Evolutionary conservation across 2,113 vertebrate genomes (phyloP), one percentile per base, ranked within the genome.

Genomic region (Hemiscyllium ocellatum): DNA sequence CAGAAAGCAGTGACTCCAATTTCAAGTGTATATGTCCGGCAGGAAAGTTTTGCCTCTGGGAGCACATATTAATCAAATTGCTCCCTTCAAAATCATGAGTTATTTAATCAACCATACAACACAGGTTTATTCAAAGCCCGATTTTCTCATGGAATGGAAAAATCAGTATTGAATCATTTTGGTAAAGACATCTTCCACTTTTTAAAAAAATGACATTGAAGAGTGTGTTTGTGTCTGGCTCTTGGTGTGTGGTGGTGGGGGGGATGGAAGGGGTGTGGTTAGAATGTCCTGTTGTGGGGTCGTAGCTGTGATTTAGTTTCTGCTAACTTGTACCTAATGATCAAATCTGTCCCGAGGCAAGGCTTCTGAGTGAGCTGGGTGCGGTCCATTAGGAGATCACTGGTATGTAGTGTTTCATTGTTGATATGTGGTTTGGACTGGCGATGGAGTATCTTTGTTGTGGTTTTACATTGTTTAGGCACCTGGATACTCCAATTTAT

Each of bases 381-480:
- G 94, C 26, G 94, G 94, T 95, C 94, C 94, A 95, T 95, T 95
- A 95, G 94, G 68, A 72, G 94, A 95, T 70, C 68, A 95, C 94
- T 72, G 94, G 94, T 95, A 95, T 95, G 94, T 72, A 50, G 68
- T 72, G 69, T n/a, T 69, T 95, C 47, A 72, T 52, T 70, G 66
- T 72, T 95, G 94, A 72, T 95, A 52, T 70, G 66, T 47, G 3
- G 94, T 42, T 70, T 50, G 69, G 68, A 52, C 69, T 29, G 66
- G 93, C 66, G 22, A 50, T 72, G 68, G 37, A 72, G 69, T 29
- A 72, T 47, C 42, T 72, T 95, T 95, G 68, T 72, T 95, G 42
- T 95, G 37, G 8, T 52, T 95, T 72, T 3, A 95, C 47, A 72
- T 95, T 70, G 66, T 72, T 95, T 72, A 72, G 93, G 37, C 94